These are phyloP conservation scores for Lasiommata megera DNA, from an alignment of 2,888 invertebrate species.

Conservation along the genomic window DNA sequence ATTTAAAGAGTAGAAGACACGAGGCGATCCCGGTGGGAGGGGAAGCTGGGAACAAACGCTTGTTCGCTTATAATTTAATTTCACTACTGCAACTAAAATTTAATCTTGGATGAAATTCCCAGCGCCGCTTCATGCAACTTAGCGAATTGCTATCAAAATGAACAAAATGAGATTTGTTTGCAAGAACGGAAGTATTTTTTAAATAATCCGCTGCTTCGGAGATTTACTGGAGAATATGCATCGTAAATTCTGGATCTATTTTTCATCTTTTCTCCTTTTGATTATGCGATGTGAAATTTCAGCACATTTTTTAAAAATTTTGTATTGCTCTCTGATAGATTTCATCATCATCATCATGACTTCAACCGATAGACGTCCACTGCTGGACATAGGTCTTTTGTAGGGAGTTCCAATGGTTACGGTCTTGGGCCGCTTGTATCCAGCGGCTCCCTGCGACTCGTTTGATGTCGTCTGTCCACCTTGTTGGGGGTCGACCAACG, in stretches of 20 bases:
- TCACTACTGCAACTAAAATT: conserved; percentile 55
- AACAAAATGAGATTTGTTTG: conserved; percentile 15
- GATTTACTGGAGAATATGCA: not conserved
- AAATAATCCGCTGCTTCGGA: not conserved
- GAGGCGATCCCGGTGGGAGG: conserved; percentile 17
- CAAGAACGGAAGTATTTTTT: conserved; percentile 6
- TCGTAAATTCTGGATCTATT: not conserved
- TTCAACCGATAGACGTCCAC: too few species aligned
- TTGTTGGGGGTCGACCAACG: too few species aligned
- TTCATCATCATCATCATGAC: too few species aligned
- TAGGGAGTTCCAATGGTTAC: too few species aligned
- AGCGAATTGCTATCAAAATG: conserved; percentile 27
- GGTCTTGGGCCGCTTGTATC: too few species aligned
- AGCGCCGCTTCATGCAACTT: conserved; percentile 32
- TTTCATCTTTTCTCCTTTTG: not conserved
- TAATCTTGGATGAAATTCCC: conserved; percentile 45
- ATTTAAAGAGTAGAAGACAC: conserved; percentile 18
- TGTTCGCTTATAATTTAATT: conserved; percentile 60
- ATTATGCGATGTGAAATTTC: not conserved
- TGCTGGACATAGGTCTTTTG: too few species aligned
- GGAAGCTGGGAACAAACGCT: conserved; percentile 40
- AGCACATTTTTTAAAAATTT: not conserved
- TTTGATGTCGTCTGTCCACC: too few species aligned
- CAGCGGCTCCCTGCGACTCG: too few species aligned
- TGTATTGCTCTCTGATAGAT: too few species aligned